Conservation (phyloP, 2,888 invertebrate species). For the Chrysolina haemoptera region DNA sequence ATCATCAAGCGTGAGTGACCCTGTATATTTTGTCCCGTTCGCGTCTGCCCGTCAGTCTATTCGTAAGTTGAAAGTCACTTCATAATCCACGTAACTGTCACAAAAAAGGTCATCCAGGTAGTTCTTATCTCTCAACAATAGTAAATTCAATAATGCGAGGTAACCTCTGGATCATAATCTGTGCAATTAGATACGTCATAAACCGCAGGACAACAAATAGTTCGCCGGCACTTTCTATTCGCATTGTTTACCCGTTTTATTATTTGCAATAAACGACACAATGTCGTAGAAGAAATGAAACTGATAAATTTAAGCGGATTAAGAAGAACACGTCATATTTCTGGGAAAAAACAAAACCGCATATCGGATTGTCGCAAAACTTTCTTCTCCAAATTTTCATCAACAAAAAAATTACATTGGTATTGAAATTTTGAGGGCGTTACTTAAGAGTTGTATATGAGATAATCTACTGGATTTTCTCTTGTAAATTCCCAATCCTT, state of each 20-base stretch:
- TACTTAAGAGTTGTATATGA: too few species aligned
- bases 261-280: background rate
- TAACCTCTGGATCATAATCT: background rate
- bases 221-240: background rate
- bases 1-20: too few species aligned
- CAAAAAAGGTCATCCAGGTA: background rate
- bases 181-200: background rate
- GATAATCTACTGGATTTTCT: too few species aligned
- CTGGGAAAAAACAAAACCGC: too few species aligned
- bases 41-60: background rate
- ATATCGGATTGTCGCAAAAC: too few species aligned
- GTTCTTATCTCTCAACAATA: background rate
- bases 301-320: background rate
- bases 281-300: background rate
- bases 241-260: slow-evolving; percentile 1
- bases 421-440: too few species aligned
- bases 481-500: too few species aligned
- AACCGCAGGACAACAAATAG: background rate
- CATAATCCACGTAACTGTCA: background rate
- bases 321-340: too few species aligned
- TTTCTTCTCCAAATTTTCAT: too few species aligned
- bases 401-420: too few species aligned
- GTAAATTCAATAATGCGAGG: background rate
- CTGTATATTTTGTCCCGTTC: too few species aligned
- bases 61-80: background rate